Conservation (phyloP, 2,888 invertebrate genomes). For the Melinaea marsaeus region DNA sequence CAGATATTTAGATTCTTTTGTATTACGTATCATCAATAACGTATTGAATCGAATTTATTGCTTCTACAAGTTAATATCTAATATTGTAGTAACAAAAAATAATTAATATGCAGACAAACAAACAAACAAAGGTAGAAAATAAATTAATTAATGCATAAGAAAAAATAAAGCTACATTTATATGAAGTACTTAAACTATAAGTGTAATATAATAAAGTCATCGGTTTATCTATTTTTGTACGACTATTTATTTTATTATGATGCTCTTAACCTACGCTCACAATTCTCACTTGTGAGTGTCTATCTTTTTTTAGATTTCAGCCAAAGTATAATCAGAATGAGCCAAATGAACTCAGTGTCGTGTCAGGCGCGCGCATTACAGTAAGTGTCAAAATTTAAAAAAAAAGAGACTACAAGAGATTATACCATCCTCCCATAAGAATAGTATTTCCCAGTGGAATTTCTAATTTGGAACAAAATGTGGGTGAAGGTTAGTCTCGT, state of each 20-base stretch:
- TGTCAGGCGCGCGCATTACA: constrained; percentile 70
- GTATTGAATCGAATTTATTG: too few species aligned
- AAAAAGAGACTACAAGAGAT: constrained; percentile 9
- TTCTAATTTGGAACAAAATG: constrained; percentile 35
- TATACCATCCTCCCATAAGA: neutral
- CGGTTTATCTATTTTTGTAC: constrained; percentile 4
- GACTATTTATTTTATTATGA: constrained; percentile 20
- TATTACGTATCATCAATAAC: neutral
- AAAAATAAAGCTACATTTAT: too few species aligned
- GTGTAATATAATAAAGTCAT: neutral
- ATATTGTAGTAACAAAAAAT: too few species aligned
- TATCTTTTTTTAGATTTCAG: constrained; percentile 73
- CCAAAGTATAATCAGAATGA: constrained; percentile 52
- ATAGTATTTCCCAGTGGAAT: constrained; percentile 10
- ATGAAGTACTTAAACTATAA: too few species aligned
- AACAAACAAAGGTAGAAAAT: too few species aligned
- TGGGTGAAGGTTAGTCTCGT: constrained; percentile 32
- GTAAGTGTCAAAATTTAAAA: constrained; percentile 57
- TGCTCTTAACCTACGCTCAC: constrained; percentile 29
- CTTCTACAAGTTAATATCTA: too few species aligned
- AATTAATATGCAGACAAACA: too few species aligned
- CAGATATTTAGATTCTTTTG: constrained; percentile 4
- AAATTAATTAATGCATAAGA: too few species aligned
- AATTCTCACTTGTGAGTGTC: constrained; percentile 55
- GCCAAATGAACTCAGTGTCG: constrained; percentile 59